Conservation (phyloP, 2,113 vertebrate species). For the Salvelinus sp. region DNA sequence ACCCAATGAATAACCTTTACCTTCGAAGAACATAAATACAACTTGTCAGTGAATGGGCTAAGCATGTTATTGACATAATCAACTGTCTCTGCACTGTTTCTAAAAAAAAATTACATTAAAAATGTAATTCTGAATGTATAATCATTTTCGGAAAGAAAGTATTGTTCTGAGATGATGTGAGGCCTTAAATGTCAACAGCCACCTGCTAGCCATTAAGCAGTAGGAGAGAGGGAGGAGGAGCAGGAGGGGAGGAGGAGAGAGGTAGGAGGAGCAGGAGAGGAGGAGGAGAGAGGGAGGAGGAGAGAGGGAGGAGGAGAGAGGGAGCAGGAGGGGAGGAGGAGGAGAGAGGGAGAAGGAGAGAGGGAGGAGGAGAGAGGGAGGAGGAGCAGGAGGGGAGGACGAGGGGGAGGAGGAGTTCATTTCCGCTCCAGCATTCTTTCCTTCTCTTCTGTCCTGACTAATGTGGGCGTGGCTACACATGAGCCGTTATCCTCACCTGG, state of each 20-base stretch:
- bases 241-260: slow-evolving; percentile 16
- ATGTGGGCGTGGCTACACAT: slow-evolving; percentile 5
- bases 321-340: slow-evolving; percentile 10
- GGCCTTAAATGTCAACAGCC: slow-evolving; percentile 53
- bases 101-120: no score
- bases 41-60: no score
- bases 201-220: slow-evolving; percentile 53
- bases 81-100: no score
- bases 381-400: slow-evolving; percentile 1
- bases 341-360: neutral
- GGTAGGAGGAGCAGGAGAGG: neutral
- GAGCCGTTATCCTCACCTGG: slow-evolving; percentile 7
- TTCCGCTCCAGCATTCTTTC: slow-evolving; percentile 42
- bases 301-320: slow-evolving; percentile 9
- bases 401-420: slow-evolving; percentile 34
- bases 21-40: no score
- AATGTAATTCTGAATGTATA: no score
- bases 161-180: slow-evolving; percentile 25
- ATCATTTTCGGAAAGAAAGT: neutral
- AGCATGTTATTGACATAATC: no score
- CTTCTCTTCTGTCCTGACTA: slow-evolving; percentile 28
- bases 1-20: no score
- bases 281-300: neutral
- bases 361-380: slow-evolving; percentile 5
- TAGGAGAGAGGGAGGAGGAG: slow-evolving; percentile 12